Percentiles rank a stretch among this genome's conserved stretches.
Conservation (phyloP, 2,888 invertebrate species). For the Andrena bucephala region DNA sequence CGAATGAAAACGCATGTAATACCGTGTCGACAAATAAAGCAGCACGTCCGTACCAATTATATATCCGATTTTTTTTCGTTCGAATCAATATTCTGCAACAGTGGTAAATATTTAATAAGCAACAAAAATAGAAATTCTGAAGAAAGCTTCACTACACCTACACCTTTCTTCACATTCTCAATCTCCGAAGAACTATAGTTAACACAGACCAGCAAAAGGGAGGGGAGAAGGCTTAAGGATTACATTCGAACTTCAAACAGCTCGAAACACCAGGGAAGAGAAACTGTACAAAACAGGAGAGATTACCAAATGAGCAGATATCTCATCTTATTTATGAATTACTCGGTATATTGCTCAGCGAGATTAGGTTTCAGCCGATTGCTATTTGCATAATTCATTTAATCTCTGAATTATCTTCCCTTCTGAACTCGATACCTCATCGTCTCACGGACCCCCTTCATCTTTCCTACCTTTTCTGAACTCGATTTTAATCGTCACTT, state of each 20-base stretch:
- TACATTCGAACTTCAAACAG: slow-evolving; percentile 9
- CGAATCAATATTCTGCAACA: neutral
- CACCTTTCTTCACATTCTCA: neutral
- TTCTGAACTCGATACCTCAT: neutral
- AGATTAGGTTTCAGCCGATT: slow-evolving; percentile 20
- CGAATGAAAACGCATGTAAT: neutral
- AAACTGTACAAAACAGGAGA: neutral
- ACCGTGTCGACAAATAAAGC: too few relatives aligned
- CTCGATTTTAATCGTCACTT: slow-evolving; percentile 39
- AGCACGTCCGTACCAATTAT: neutral
- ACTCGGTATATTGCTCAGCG: neutral
- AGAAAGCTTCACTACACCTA: neutral
- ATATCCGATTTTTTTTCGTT: neutral
- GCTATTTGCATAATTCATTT: slow-evolving; percentile 32
- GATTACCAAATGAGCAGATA: neutral
- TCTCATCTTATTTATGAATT: slow-evolving; percentile 28
- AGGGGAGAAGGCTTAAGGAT: slow-evolving; percentile 2
- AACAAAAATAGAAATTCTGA: neutral
- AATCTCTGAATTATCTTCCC: slow-evolving; percentile 17
- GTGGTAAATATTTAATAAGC: neutral
- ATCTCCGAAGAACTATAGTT: neutral
- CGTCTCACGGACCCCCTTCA: neutral
- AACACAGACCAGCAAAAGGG: neutral
- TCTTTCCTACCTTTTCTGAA: neutral
- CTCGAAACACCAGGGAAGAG: neutral